A percentile compares a stretch with the other conserved stretches of the same genome.
Evolutionary conservation across 2,797 vertebrate genomes (phyloP).

Genomic region (Thaleichthys pacificus): DNA sequence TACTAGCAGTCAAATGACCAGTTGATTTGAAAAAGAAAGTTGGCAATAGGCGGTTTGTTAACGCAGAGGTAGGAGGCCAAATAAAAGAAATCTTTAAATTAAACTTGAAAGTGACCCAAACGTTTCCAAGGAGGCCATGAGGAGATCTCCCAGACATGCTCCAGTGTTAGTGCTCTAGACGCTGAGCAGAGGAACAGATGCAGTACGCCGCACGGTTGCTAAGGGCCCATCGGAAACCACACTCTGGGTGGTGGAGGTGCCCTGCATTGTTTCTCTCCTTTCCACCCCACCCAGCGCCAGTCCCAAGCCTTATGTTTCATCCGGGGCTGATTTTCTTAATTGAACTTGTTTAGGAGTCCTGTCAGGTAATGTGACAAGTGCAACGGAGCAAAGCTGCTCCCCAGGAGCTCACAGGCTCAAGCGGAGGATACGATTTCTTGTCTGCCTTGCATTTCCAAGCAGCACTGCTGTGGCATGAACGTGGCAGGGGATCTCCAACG

Average conservation of each 20-base stretch:
- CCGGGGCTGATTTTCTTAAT: constrained; percentile 60
- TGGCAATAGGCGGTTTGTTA: background rate
- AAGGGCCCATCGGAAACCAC: constrained; percentile 2
- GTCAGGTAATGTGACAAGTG: constrained; percentile 56
- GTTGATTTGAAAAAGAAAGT: background rate
- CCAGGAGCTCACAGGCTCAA: constrained; percentile 44
- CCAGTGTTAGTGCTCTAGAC: background rate
- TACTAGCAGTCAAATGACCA: background rate
- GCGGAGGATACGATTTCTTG: constrained; percentile 60
- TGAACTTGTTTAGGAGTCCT: constrained; percentile 49
- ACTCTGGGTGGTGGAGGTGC: constrained; percentile 3
- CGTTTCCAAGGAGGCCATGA: background rate
- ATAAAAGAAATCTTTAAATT: too few species aligned
- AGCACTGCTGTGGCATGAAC: constrained; percentile 33
- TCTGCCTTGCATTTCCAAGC: constrained; percentile 53
- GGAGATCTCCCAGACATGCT: background rate
- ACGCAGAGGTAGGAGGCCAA: background rate
- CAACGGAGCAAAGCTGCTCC: constrained; percentile 42
- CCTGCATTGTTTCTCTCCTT: constrained; percentile 10
- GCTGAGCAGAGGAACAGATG: constrained; percentile 27
- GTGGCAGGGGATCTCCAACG: constrained; percentile 46
- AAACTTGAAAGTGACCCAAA: background rate
- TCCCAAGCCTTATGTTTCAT: constrained; percentile 58
- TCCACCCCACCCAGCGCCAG: constrained; percentile 23
- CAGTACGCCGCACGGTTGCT: constrained; percentile 10